Conservation (phyloP, 2,797 vertebrate species). For the Ciconia nigra region DNA sequence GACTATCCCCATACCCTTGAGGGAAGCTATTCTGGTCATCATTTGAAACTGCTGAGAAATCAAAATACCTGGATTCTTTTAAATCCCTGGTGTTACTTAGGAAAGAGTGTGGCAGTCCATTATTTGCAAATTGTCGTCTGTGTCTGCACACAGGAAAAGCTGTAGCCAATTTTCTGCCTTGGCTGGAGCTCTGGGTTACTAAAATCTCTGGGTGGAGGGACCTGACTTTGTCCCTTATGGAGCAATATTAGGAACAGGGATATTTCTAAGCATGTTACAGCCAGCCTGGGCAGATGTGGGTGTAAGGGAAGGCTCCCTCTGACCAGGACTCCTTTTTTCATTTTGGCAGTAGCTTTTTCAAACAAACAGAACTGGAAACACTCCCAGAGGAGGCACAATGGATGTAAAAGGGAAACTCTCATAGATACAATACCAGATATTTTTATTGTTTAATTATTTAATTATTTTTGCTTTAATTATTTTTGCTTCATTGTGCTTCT, state of each 20-base stretch:
- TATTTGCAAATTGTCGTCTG: not conserved
- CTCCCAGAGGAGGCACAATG: not conserved
- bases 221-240: not conserved
- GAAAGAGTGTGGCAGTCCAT: fast-evolving
- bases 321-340: not conserved
- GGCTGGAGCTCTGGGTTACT: not conserved
- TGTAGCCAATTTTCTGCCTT: not conserved
- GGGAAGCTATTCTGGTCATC: not conserved
- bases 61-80: not conserved
- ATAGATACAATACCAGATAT: not conserved
- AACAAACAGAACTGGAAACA: not conserved
- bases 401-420: not conserved
- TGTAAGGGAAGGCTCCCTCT: not conserved
- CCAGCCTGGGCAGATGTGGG: not conserved
- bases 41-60: not conserved
- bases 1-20: not conserved
- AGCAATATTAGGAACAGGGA: not conserved
- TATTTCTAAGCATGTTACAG: not conserved
- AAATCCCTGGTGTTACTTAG: not conserved
- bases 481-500: not conserved
- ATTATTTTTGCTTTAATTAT: not conserved
- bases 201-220: not conserved
- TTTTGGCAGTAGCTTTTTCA: not conserved
- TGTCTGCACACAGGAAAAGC: not conserved
- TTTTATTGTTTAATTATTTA: not conserved